Conservation (phyloP, 2,113 vertebrate species). For the Crypturellus undulatus region DNA sequence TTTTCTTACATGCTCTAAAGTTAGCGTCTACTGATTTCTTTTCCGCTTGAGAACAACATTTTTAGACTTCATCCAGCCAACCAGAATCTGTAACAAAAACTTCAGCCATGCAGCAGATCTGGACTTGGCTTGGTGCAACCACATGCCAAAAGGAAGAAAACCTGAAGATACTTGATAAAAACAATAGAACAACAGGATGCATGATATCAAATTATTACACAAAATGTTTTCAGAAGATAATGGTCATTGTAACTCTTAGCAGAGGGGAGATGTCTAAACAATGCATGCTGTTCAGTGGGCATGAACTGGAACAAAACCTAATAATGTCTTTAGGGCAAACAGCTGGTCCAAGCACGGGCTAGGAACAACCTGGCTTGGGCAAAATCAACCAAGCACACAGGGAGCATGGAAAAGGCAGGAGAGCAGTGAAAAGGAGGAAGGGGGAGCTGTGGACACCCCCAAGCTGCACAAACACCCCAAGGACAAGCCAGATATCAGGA, state of each 20-base stretch:
- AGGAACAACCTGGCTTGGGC: neutral
- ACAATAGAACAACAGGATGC: neutral
- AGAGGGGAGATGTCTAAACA: neutral
- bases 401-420: neutral
- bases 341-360: neutral
- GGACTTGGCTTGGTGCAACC: neutral
- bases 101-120: neutral
- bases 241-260: neutral
- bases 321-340: neutral
- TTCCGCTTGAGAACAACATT: neutral
- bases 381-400: neutral
- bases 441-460: neutral
- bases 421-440: accelerated
- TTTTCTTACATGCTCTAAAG: neutral
- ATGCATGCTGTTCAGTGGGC: neutral
- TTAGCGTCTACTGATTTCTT: neutral
- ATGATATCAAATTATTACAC: neutral
- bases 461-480: neutral
- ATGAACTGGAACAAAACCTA: neutral
- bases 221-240: neutral
- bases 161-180: neutral
- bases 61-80: neutral
- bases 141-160: neutral
- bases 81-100: neutral
- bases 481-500: neutral